Percentiles rank a stretch among this genome's conserved stretches.
These are phyloP conservation scores for Lamellibrachia satsuma DNA, from an alignment of 2,888 invertebrate genomes.

Conservation along the genomic window DNA sequence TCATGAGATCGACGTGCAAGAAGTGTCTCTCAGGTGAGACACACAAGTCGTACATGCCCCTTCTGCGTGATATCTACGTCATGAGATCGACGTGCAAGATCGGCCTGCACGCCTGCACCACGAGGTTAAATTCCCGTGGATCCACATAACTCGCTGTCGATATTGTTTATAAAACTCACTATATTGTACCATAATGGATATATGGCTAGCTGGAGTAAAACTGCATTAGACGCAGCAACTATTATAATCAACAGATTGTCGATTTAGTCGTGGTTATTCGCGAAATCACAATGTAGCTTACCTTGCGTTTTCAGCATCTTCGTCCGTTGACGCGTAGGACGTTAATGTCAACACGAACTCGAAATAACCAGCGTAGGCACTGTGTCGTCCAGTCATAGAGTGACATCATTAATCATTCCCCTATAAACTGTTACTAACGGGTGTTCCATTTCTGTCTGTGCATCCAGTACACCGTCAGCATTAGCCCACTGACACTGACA, in stretches of 20 bases:
- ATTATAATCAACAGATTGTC: background rate
- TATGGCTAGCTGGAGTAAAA: background rate
- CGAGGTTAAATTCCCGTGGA: no score
- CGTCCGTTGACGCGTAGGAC: background rate
- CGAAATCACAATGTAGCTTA: background rate
- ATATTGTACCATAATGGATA: background rate
- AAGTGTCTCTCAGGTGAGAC: no score
- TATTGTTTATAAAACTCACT: background rate
- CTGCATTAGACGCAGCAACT: background rate
- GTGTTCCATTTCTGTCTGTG: background rate
- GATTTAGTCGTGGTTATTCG: background rate
- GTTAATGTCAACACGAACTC: background rate
- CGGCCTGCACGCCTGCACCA: no score
- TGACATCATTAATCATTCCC: no score
- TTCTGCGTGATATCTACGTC: no score
- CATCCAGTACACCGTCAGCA: background rate
- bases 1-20: no score
- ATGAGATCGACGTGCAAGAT: no score
- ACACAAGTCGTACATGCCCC: no score
- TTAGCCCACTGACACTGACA: background rate
- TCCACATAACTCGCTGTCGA: no score
- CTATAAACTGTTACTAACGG: no score
- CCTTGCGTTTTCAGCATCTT: background rate
- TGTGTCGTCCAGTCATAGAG: no score
- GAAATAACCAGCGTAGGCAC: background rate